Evolutionary conservation across 2,113 vertebrate species (phyloP).

Genomic region (Atlantisia rogersi): DNA sequence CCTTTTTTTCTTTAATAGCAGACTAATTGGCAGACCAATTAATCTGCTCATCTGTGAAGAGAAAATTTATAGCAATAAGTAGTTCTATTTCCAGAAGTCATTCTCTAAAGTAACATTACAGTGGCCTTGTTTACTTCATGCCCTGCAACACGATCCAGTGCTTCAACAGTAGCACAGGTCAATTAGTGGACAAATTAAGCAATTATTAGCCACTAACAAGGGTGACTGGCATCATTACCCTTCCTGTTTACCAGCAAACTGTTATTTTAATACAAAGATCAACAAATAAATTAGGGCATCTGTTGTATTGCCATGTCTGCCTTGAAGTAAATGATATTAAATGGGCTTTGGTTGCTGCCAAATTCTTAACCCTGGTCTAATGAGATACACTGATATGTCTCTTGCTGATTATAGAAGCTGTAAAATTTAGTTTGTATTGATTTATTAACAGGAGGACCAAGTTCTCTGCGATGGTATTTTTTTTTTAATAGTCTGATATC

Average conservation of each 20-base stretch:
- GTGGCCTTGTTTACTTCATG: constrained; percentile 76
- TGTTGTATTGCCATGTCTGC: constrained; percentile 70
- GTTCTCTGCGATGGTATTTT: neutral
- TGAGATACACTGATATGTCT: constrained; percentile 69
- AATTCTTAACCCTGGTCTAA: constrained; percentile 67
- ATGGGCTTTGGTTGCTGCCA: constrained; percentile 66
- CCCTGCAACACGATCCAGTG: constrained; percentile 76
- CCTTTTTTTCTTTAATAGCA: constrained; percentile 76
- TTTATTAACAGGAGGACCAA: constrained; percentile 54
- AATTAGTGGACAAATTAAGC: constrained; percentile 89
- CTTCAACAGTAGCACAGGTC: constrained; percentile 79
- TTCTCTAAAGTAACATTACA: constrained; percentile 77
- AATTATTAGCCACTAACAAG: constrained; percentile 90
- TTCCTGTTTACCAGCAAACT: constrained; percentile 86
- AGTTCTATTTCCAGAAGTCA: constrained; percentile 80
- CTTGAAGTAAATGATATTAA: constrained; percentile 78
- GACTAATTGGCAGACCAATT: constrained; percentile 83
- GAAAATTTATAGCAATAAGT: constrained; percentile 78
- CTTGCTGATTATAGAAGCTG: constrained; percentile 67
- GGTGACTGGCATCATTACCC: constrained; percentile 84
- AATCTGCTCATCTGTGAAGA: constrained; percentile 86
- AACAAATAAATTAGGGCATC: constrained; percentile 85
- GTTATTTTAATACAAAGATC: constrained; percentile 79
- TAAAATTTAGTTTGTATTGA: constrained; percentile 68
- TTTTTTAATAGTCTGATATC: constrained; percentile 23